A percentile compares a stretch with the other conserved stretches of the same genome.
Evolutionary conservation across 2,113 vertebrate species (phyloP).

Genomic region (Lagopus muta): DNA sequence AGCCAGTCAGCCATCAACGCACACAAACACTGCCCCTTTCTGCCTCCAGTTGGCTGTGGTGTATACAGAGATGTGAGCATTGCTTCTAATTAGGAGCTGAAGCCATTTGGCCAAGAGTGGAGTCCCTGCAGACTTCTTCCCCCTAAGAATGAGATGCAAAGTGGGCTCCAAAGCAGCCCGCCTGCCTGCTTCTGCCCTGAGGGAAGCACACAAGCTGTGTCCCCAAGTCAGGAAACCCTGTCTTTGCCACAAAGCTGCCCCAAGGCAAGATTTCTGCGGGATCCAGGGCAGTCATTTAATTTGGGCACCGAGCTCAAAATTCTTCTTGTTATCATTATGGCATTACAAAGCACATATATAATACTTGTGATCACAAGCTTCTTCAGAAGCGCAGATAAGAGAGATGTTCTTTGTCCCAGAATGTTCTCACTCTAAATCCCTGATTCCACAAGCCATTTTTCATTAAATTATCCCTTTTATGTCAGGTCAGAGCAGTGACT

Average conservation of each 20-base stretch:
- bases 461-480: slow-evolving; percentile 42
- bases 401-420: slow-evolving; percentile 10
- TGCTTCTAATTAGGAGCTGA: rapidly evolving
- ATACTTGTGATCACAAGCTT: background rate
- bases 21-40: background rate
- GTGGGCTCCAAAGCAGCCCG: background rate
- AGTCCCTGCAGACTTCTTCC: background rate
- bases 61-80: background rate
- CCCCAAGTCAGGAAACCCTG: background rate
- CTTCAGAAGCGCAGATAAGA: slow-evolving; percentile 9
- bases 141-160: background rate
- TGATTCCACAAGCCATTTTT: background rate
- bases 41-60: background rate
- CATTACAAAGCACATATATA: background rate
- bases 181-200: background rate
- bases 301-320: background rate
- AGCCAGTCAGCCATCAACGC: too few relatives aligned
- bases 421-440: background rate
- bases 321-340: background rate
- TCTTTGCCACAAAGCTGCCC: background rate
- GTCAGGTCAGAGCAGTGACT: background rate
- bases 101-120: background rate
- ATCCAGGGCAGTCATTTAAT: background rate
- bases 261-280: background rate
- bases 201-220: background rate